Conservation (phyloP, 2,888 invertebrate genomes). For the Acanthopleura granulata region DNA sequence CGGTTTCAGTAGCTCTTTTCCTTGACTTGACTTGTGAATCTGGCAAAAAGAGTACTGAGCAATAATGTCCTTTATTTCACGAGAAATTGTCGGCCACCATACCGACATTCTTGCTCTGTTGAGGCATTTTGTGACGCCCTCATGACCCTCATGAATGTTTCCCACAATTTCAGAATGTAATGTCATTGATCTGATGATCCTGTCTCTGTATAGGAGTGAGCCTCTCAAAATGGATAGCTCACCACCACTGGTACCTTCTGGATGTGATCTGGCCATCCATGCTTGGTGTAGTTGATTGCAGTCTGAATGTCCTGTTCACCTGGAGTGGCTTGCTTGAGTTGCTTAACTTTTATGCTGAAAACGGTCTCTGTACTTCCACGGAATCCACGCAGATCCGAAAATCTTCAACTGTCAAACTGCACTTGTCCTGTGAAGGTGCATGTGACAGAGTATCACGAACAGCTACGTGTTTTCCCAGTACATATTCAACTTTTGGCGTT, state of each 20-base stretch:
- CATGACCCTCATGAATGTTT: constrained; percentile 35
- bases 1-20: constrained; percentile 30
- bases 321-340: constrained; percentile 21
- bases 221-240: constrained; percentile 16
- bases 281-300: constrained; percentile 16
- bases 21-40: constrained; percentile 26
- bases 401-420: too few relatives aligned
- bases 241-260: neutral
- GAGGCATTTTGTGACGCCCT: neutral
- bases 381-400: too few relatives aligned
- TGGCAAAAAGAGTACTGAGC: constrained; percentile 29
- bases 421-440: too few relatives aligned
- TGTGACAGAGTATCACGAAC: too few relatives aligned
- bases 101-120: constrained; percentile 14
- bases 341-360: constrained; percentile 22
- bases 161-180: neutral
- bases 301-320: constrained; percentile 23
- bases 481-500: too few relatives aligned
- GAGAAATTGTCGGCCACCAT: constrained; percentile 34
- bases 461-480: too few relatives aligned
- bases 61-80: constrained; percentile 25
- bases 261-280: constrained; percentile 31
- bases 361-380: too few relatives aligned
- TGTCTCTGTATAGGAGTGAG: constrained; percentile 7
- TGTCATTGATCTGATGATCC: constrained; percentile 1